phyloP scores from a whole-genome alignment of 2,113 vertebrate genomes.

The Lipophrys pholis region DNA sequence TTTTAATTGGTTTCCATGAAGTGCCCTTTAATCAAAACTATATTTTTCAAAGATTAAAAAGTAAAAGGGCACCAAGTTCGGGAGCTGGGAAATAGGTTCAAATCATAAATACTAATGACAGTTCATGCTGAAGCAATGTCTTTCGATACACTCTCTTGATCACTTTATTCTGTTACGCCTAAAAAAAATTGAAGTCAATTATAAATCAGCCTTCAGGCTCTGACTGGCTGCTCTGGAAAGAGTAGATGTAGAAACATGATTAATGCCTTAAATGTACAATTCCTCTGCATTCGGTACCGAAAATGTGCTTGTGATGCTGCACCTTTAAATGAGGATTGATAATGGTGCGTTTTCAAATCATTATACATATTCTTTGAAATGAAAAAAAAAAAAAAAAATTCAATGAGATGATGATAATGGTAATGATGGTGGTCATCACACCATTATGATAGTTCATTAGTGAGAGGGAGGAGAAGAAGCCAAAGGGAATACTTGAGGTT shows the following conservation, averaged over 20 bases:
- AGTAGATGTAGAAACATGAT: slow-evolving; percentile 21
- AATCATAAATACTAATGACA: slow-evolving; percentile 5
- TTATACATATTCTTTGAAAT: neutral
- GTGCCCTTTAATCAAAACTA: slow-evolving; percentile 34
- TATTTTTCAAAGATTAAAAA: slow-evolving; percentile 1
- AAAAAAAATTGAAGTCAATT: slow-evolving; percentile 1
- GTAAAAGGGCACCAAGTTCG: slow-evolving; percentile 9
- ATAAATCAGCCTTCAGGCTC: slow-evolving; percentile 14
- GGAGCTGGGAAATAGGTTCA: neutral
- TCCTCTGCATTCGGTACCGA: slow-evolving; percentile 10
- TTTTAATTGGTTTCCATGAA: slow-evolving; percentile 2
- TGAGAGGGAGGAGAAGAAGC: slow-evolving; percentile 13
- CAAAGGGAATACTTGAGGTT: too few relatives aligned
- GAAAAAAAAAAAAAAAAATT: neutral
- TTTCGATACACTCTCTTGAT: slow-evolving; percentile 1
- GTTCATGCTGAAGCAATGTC: neutral
- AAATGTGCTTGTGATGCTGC: slow-evolving; percentile 17
- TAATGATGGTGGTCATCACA: slow-evolving; percentile 36
- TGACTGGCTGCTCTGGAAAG: slow-evolving; percentile 9
- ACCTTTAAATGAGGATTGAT: slow-evolving; percentile 34
- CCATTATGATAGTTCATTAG: slow-evolving; percentile 20
- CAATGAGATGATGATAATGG: slow-evolving; percentile 5
- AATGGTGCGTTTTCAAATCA: neutral
- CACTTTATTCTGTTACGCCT: slow-evolving; percentile 2
- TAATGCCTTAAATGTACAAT: slow-evolving; percentile 12